Evolutionary conservation across 2,797 vertebrate species (phyloP), one percentile per base, ranked within the genome.

Genomic region (Jordanella pulchra): DNA sequence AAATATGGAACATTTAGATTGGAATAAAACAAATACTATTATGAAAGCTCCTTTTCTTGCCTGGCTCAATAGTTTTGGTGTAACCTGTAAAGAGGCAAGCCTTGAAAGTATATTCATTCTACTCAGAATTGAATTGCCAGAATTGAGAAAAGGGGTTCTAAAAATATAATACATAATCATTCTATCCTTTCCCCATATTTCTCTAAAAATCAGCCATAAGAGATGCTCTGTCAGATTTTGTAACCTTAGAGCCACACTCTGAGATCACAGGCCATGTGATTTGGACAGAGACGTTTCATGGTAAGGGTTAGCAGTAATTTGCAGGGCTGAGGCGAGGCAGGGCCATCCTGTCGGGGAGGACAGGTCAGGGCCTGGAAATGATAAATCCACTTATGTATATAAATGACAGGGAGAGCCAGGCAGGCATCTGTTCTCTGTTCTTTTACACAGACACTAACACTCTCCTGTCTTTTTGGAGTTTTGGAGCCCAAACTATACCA

Each of bases 321-420:
- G 72, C 75, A 64, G 70, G 79, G 79, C 82, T 84, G 78, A 83
- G 85, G 84, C 72, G 42, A 85, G 71, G 67, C 80, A 82, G 78
- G 69, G 67, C 75, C 23, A 73, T 84, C 81, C 79, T 85, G 78
- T 82, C 18, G 15, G 77, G 68, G 75, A 84, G 69, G 84, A 89
- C 87, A 80, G 86, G 89, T 90, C 76, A 77, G 68, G 81, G 78
- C 84, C 89, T 87, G 84, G 81, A 87, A 87, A 91, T 83, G 75
- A 91, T 89, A 90, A 90, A 91, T 91, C 85, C 76, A 84, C 78
- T 86, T 83, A 76, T 78, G 69, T 76, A 76, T 81, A 87, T 65
- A 13, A 39, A 39, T 83, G 85, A 89, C 84, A 71, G 77, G 55
- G 67, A 39, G 74, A 73, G 76, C 27, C 50, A 84, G 85, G 77